Percentiles rank a stretch among this genome's conserved stretches.
phyloP scores from a whole-genome alignment of 2,888 invertebrate species.

The Ligdia adustata region DNA sequence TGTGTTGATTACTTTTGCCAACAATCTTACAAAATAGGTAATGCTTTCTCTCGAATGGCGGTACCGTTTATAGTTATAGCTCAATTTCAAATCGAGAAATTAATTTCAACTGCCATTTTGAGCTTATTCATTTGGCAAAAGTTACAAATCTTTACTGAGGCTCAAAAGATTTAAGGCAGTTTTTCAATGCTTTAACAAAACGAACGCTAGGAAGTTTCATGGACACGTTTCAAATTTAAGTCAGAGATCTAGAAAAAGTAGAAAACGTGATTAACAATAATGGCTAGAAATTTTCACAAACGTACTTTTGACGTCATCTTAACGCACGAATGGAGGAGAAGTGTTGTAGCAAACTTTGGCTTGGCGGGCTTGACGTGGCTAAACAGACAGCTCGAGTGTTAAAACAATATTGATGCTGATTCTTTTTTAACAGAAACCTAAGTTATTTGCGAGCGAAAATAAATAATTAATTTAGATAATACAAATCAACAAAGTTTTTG shows the following conservation, averaged over 20 bases:
- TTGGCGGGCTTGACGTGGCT: conserved; percentile 34
- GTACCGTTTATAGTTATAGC: conserved; percentile 2
- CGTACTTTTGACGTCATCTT: conserved; percentile 1
- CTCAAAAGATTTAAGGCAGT: no score
- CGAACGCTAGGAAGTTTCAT: neutral
- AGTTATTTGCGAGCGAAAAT: no score
- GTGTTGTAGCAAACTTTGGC: conserved; percentile 46
- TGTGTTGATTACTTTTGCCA: conserved; percentile 22
- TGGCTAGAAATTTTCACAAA: conserved; percentile 1
- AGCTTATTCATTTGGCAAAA: neutral
- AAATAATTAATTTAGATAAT: no score
- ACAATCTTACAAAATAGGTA: conserved; percentile 10
- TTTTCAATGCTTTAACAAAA: no score
- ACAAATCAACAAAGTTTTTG: no score
- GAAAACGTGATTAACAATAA: no score
- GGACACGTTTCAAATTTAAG: no score
- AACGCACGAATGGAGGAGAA: conserved; percentile 39
- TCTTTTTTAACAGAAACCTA: no score
- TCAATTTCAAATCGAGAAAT: no score
- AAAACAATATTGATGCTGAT: conserved; percentile 40
- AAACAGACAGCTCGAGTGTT: conserved; percentile 38
- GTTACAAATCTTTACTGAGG: no score
- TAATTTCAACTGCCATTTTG: neutral
- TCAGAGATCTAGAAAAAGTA: no score
- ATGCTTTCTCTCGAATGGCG: conserved; percentile 13